Conservation (phyloP, 2,113 vertebrate genomes). For the Rhea pennata region DNA sequence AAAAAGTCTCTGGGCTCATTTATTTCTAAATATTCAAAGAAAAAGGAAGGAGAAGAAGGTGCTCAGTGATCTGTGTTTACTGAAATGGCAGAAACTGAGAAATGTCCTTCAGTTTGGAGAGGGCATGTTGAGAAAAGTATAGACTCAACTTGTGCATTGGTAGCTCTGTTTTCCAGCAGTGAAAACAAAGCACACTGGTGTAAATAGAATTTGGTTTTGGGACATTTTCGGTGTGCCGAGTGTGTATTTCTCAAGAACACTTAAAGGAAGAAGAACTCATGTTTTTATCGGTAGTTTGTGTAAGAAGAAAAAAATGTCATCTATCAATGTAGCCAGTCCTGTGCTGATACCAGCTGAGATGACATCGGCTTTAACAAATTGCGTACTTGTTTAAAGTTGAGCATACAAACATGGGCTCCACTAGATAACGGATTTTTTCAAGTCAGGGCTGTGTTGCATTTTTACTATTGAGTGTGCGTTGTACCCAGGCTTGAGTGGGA, state of each 20-base stretch:
- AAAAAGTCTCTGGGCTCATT: not conserved
- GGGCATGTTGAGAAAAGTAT: rapidly evolving
- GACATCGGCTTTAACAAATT: not conserved
- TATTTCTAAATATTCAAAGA: not conserved
- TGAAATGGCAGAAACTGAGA: not conserved
- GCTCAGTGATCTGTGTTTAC: not conserved
- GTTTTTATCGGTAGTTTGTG: not conserved
- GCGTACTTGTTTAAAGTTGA: not conserved
- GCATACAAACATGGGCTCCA: not conserved
- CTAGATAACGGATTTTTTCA: not conserved
- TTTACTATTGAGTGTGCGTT: no score
- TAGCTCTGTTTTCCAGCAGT: not conserved
- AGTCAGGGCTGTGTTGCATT: not conserved
- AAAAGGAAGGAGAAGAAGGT: not conserved
- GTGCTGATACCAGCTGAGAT: not conserved
- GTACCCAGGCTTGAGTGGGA: not conserved
- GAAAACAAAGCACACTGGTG: not conserved
- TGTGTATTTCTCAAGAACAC: not conserved
- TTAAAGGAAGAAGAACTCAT: not conserved
- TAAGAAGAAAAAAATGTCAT: not conserved
- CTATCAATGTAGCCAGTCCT: not conserved
- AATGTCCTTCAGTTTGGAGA: not conserved
- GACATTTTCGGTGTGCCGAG: not conserved
- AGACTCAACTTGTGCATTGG: not conserved
- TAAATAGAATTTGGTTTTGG: not conserved